phyloP scores from a whole-genome alignment of 37 sponge, comb jelly and placozoan genomes.

The Diacarnus erythraeanus region DNA sequence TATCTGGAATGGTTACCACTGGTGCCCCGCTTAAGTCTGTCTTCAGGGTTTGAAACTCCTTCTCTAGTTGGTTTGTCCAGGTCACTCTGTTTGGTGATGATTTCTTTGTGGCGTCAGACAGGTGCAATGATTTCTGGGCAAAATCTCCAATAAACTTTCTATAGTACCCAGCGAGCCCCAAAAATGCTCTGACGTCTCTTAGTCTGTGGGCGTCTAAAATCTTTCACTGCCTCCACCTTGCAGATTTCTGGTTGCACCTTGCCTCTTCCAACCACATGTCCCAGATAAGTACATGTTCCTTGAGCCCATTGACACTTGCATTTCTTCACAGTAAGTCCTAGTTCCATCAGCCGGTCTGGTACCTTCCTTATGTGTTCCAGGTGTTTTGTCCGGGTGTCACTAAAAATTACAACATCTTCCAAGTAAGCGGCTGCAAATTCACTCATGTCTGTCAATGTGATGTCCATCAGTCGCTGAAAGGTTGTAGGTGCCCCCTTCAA shows the following conservation, averaged over 20 bases:
- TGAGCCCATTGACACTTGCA: conserved; percentile 43
- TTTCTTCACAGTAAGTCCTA: conserved; percentile 54
- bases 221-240: not conserved
- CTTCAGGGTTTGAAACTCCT: not conserved
- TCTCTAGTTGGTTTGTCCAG: not conserved
- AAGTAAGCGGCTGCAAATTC: conserved; percentile 36
- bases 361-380: conserved; percentile 37
- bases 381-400: conserved; percentile 6
- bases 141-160: not conserved
- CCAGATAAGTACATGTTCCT: conserved; percentile 27
- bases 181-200: not conserved
- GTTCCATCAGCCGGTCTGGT: conserved; percentile 34
- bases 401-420: conserved; percentile 34
- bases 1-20: not conserved
- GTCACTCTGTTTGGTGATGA: not conserved
- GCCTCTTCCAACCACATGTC: conserved; percentile 23
- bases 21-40: not conserved
- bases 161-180: not conserved
- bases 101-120: not conserved
- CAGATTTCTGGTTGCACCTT: not conserved
- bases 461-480: conserved; percentile 64
- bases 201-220: not conserved
- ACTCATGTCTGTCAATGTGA: conserved; percentile 25
- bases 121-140: not conserved
- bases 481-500: conserved; percentile 49